Evolutionary conservation across 1,140 invertebrate species (phyloP).

Genomic region (Drosophila quadrilineata): DNA sequence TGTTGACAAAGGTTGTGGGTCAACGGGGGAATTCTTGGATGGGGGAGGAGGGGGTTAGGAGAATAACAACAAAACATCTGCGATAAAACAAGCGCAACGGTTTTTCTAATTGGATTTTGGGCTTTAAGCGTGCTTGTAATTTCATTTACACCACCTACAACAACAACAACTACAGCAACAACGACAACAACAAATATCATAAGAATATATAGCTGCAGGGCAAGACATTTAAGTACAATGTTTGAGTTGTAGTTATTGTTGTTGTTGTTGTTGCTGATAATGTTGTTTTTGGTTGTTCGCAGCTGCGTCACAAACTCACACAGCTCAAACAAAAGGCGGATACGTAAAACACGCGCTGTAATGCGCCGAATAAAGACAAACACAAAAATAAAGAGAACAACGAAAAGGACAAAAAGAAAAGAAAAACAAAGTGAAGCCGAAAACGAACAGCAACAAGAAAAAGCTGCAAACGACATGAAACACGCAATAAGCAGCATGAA

Average conservation of each 20-base stretch:
- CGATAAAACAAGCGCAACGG: constrained; percentile 51
- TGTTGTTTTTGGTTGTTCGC: constrained; percentile 24
- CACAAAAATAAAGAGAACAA: constrained; percentile 3
- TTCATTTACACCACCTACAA: constrained; percentile 67
- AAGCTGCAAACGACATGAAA: constrained; percentile 58
- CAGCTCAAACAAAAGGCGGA: constrained; percentile 60
- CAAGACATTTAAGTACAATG: constrained; percentile 72
- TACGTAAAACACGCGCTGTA: constrained; percentile 53
- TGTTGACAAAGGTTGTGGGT: constrained; percentile 1
- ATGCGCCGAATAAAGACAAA: constrained; percentile 36
- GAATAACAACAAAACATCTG: constrained; percentile 38
- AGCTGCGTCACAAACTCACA: constrained; percentile 24
- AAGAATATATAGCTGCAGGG: constrained; percentile 14
- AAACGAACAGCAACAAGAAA: constrained; percentile 19
- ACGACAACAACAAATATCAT: neutral
- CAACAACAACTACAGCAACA: constrained; percentile 16
- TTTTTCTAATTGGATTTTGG: constrained; percentile 75
- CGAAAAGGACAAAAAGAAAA: neutral
- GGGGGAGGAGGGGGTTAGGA: constrained; percentile 22
- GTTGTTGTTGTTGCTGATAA: constrained; percentile 11
- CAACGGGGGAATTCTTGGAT: too few relatives aligned
- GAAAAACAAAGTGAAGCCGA: constrained; percentile 8
- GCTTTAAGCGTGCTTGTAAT: constrained; percentile 77
- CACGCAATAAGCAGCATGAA: constrained; percentile 63
- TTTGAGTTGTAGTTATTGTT: constrained; percentile 43